A percentile compares a stretch with the other conserved stretches of the same genome.
Evolutionary conservation across 2,888 invertebrate species (phyloP).

Genomic region (Drosophila vallismaia): DNA sequence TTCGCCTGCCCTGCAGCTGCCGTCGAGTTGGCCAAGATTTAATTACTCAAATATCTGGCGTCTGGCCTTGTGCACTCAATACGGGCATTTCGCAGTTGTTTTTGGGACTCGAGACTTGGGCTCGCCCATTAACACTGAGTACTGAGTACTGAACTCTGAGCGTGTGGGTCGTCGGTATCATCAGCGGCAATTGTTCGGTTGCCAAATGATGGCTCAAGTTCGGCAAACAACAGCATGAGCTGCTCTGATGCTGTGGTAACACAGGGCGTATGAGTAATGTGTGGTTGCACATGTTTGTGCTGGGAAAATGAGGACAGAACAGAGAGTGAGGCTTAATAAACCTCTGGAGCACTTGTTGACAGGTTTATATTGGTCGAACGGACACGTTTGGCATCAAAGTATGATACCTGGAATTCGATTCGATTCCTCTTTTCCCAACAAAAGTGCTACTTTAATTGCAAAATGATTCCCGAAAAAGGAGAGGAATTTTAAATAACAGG

Average conservation of each 20-base stretch:
- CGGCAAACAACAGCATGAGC: background rate
- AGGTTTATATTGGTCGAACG: conserved; percentile 3
- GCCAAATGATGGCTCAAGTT: conserved; percentile 41
- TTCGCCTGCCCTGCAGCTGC: conserved; percentile 22
- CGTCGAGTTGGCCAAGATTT: conserved; percentile 71
- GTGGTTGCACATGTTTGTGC: conserved; percentile 1
- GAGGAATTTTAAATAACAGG: background rate
- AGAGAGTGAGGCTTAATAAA: conserved; percentile 30
- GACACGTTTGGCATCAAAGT: conserved; percentile 1
- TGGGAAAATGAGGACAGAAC: conserved; percentile 15
- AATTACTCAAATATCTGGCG: conserved; percentile 62
- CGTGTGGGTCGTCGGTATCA: conserved; percentile 63
- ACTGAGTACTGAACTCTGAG: conserved; percentile 45
- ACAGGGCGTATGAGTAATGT: conserved; percentile 65
- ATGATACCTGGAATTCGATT: background rate
- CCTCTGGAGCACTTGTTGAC: conserved; percentile 23
- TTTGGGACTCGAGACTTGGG: conserved; percentile 45
- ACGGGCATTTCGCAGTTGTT: conserved; percentile 35
- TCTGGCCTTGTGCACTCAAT: conserved; percentile 63
- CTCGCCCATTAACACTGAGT: conserved; percentile 62
- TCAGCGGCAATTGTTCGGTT: conserved; percentile 31
- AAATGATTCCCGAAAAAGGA: background rate
- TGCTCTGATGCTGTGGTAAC: conserved; percentile 30
- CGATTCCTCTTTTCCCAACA: background rate
- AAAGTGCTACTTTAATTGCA: background rate